Percentiles rank a stretch among this genome's conserved stretches.
Conservation (phyloP, 2,113 vertebrate species). For the Sciurus niger region DNA sequence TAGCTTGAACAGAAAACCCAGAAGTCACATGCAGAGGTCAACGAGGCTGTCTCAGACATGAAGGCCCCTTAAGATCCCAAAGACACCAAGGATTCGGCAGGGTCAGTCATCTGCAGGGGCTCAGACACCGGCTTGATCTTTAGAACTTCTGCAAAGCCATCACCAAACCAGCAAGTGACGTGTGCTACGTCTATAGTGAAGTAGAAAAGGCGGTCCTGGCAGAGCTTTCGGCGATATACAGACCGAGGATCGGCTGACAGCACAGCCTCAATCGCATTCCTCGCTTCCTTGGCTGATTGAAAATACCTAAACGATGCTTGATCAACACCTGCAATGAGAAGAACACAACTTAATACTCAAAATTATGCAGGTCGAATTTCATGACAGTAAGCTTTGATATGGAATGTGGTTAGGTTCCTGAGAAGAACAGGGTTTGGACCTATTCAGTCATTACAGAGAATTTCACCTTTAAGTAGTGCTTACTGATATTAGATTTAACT, state of each 20-base stretch:
- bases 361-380: not conserved
- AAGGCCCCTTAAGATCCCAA: not conserved
- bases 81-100: not conserved
- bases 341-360: not conserved
- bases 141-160: slow-evolving; percentile 93
- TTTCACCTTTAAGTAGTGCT: not conserved
- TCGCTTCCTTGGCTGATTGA: slow-evolving; percentile 89
- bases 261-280: slow-evolving; percentile 89
- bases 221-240: slow-evolving; percentile 91
- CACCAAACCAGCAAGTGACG: slow-evolving; percentile 95
- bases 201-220: slow-evolving; percentile 91
- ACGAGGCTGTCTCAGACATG: not conserved
- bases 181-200: slow-evolving; percentile 91
- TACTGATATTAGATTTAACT: not conserved
- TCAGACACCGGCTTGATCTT: slow-evolving; percentile 83
- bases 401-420: not conserved
- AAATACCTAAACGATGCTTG: slow-evolving; percentile 90
- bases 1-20: not conserved
- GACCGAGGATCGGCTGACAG: slow-evolving; percentile 94
- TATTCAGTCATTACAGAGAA: slow-evolving; percentile 23
- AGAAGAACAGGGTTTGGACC: slow-evolving; percentile 1
- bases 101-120: not conserved
- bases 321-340: slow-evolving; percentile 68
- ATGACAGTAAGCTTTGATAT: not conserved
- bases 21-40: not conserved